Evolutionary conservation across 2,888 invertebrate genomes (phyloP).

Genomic region (Chrysolina americana): DNA sequence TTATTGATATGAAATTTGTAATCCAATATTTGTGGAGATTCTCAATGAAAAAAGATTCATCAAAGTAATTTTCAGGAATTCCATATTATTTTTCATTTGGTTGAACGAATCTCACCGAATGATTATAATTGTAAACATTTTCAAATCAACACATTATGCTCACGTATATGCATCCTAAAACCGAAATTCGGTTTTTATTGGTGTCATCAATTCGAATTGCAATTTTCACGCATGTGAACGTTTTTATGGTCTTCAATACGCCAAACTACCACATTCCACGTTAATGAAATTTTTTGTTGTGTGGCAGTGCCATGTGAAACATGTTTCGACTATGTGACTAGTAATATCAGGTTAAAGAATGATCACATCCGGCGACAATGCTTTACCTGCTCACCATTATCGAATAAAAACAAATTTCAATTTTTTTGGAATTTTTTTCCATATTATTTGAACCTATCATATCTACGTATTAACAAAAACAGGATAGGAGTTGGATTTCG

Average conservation of each 20-base stretch:
- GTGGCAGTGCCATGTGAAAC: not conserved
- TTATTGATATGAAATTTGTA: no score
- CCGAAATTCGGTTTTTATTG: slow-evolving; percentile 16
- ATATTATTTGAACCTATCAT: no score
- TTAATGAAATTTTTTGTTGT: slow-evolving; percentile 2
- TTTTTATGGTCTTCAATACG: slow-evolving; percentile 10
- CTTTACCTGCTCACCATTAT: no score
- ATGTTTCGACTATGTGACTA: not conserved
- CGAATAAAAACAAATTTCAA: no score
- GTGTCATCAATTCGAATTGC: slow-evolving; percentile 28
- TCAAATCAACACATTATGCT: not conserved
- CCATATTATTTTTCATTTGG: no score
- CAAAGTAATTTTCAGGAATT: no score
- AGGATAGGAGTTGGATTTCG: no score
- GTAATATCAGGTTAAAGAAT: not conserved
- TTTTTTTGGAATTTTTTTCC: no score
- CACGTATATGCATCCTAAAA: not conserved
- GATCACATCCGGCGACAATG: not conserved
- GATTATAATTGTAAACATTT: not conserved
- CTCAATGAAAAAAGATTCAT: no score
- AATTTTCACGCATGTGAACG: slow-evolving; percentile 22
- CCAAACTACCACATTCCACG: slow-evolving; percentile 1
- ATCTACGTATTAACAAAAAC: no score
- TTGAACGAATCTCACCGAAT: not conserved
- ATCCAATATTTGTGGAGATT: no score